Base-by-base conservation (phyloP, 2,888 invertebrate species). In the Tenthredo mesomela region DNA sequence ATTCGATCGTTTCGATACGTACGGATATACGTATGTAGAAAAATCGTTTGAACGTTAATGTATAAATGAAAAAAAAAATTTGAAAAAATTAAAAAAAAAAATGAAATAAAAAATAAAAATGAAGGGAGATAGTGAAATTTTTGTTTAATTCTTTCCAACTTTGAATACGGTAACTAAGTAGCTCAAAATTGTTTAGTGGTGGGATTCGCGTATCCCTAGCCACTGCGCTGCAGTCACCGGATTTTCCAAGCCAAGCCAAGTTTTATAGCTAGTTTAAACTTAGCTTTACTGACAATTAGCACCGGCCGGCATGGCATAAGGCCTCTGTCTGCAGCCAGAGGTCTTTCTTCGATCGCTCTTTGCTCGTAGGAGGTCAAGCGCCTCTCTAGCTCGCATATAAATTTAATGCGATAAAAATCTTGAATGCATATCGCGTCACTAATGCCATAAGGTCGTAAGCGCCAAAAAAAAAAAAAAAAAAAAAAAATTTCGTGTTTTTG, bases 271-370 rank as follows among this genome's bases (percentile, higher is more conserved):
- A 78, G 75, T 87, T 86, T 86, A 87, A 86, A 87, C 85, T 86
- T 86, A 87, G 86, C 84, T 84, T 47, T 43, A 50, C 61, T 40
- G 61, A 86, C 87, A 87, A 87, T 87, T 87, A 87, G 85, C 86
- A 84, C 85, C 85, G 80, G 84, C 58, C 40, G 84, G 84, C 67
- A 67, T 67, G 84, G 84, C 67, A 67, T 67, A 82, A 47, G 80
- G 77, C 77, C 47, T 37, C n/a, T n/a, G 78, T 58, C 61, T 43
- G 43, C 40, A 77, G 77, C 54, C 77, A 50, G 50, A 40, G 40
- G 29, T 77, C 47, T 67, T 67, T 67, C 67, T 67, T 33, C 61
- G 61, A 61, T 67, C 67, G 29, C 3, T 67, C 33, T 67, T 80
- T 37, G n/a, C 58, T 40, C 50, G 29, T 33, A 33, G 37, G 15